Base-by-base conservation (phyloP, 1,140 invertebrate genomes). In the Drosophila lini region DNA sequence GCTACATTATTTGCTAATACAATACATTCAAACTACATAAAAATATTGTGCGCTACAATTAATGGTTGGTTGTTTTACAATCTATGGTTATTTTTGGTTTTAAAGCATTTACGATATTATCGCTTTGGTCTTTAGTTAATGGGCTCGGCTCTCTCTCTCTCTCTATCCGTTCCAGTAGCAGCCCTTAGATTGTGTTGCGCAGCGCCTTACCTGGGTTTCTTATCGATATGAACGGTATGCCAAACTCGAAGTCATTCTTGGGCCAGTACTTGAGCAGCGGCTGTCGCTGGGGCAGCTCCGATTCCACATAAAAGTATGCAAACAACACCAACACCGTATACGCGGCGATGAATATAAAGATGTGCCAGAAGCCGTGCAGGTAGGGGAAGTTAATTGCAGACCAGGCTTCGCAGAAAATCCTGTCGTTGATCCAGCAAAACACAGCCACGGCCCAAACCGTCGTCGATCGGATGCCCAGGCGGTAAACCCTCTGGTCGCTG, bases 341-440 rank as follows among this genome's bases (percentile, higher is more conserved):
- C 47, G 95, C 94, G 0, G 96, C 95, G 45, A 97, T 96, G 74
- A 96, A 96, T 74, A 96, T 96, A 42, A 97, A 94, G 19, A 97
- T 93, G 92, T 97, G 96, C 96, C 96, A 97, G 8, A 96, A 93
- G 15, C 95, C 96, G 91, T 97, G 96, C 74, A 97, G 93, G 92
- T 97, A 97, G 0, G 96, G 96, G 80, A 97, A 96, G 90, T 96
- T 94, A 19, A 96, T 93, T 9, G 94, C 94, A 1, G 95, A 94
- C 96, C 96, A 97, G 22, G 95, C 94, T 78, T 96, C 95, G 89
- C 96, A 97, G 91, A 96, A 96, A 71, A 96, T 92, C 25, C 95
- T 93, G 92, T 97, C 96, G 71, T 95, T 95, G 13, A 97, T 92
- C 96, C 96, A 97, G 82, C 95, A 96, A 64, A 94, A 92, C 10